Base-by-base conservation (phyloP, 2,888 invertebrate species). In the Ceramica pisi region DNA sequence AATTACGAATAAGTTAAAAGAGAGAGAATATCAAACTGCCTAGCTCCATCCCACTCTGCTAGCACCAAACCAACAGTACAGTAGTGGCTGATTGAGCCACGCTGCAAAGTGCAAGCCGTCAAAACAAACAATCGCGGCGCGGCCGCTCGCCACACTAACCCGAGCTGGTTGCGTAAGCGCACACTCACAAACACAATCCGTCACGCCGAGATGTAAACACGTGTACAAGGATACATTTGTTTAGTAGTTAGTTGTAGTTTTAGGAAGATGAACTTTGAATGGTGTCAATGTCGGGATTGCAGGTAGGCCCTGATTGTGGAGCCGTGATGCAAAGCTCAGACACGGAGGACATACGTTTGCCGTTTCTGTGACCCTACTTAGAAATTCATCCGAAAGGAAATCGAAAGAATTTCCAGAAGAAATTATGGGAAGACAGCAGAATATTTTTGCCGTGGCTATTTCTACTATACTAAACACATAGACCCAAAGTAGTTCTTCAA, bases 141-240 rank as follows among this genome's bases (percentile, higher is more conserved):
- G 51, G 74, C 48, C 82, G 74, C 75, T 55, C 71, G 63, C 75
- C 64, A 67, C 55, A 53, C 26, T 48, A 53, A 31, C 59, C 67
- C 78, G 85, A 65, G 72, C 76, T 64, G 38, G 71, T 85, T 78
- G 79, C 84, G 74, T 80, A 75, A 78, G 77, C 78, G 74, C 75
- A 77, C 61, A 78, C 83, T 71, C 70, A 83, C 82, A 71, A 83
- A 83, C 78, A 71, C 69, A 69, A 64, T 83, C 73, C 80, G 82
- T 78, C 78, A 77, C 60, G 71, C 64, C 62, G 75, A 71, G 64
- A 75, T 81, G 79, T 82, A 79, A 85, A 82, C 85, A 85, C 76
- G 69, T 71, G 78, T 74, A 81, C 78, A 81, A 81, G 62, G 73
- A 80, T 82, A 82, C 71, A 66, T 66, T 67, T 67, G 73, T 72